Conservation (phyloP, 2,113 vertebrate species). For the Ploceus nigricollis region DNA sequence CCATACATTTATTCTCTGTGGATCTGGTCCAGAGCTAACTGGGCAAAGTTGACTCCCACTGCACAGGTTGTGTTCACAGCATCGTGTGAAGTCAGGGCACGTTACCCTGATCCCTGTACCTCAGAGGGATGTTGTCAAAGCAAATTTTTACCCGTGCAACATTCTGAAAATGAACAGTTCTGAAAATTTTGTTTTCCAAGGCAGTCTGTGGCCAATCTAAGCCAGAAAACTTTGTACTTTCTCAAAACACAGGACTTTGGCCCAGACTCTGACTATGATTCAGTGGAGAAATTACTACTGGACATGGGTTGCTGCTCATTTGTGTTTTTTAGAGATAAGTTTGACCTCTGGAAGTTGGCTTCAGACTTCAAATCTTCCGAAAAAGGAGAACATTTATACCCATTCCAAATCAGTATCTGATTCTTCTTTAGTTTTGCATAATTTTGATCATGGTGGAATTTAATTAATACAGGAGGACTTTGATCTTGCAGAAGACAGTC, state of each 20-base stretch:
- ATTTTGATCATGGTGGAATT: neutral
- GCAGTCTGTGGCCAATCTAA: neutral
- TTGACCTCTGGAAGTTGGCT: neutral
- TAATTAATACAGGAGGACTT: neutral
- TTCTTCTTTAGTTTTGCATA: neutral
- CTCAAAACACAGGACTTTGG: neutral
- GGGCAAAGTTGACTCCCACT: neutral
- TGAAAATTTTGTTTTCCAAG: conserved; percentile 7
- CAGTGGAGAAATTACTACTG: conserved; percentile 11
- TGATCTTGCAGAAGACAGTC: neutral
- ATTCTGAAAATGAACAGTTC: conserved; percentile 25
- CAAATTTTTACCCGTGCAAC: neutral
- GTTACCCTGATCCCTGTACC: neutral
- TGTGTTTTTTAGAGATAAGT: neutral
- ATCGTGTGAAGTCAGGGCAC: neutral
- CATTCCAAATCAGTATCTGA: neutral
- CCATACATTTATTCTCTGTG: neutral
- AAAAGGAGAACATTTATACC: neutral
- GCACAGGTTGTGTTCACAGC: neutral
- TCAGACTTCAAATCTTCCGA: neutral
- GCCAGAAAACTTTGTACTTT: neutral
- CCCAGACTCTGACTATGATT: neutral
- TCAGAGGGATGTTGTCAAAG: conserved; percentile 44
- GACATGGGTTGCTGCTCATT: neutral
- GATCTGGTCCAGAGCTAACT: neutral